Evolutionary conservation across 2,888 invertebrate genomes (phyloP), one percentile per base, ranked within the genome.

Genomic region (Zonitis immaculata): DNA sequence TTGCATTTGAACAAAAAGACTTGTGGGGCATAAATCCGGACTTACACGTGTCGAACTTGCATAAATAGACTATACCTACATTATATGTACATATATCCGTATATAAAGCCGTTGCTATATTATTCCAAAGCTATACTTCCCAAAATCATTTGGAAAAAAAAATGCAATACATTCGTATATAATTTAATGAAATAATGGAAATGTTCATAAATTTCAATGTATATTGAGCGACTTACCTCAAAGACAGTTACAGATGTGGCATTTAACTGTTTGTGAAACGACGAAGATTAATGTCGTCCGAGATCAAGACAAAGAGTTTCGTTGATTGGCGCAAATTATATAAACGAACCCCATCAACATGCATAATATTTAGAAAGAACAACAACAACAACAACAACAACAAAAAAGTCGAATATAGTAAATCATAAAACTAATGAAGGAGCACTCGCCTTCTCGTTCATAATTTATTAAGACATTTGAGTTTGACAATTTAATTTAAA

Each of bases 281-380:
- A 65, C 69, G n/a, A 70, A 73, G 73, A 73, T 69, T 65, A 65
- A 75, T 73, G 62, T 65, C 58, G 57, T 62, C 56, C 60, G 57
- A 61, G 55, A 60, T 60, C 65, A 74, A 73, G 75, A 75, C 69
- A 65, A 68, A 75, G 66, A 59, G 69, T 62, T 66, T 65, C 53
- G 65, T 61, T 74, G 74, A 75, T 75, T 75, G 75, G 71, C 69
- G 67, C 70, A 71, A 75, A 75, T 75, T 75, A 73, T 66, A 69
- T 71, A 69, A 73, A 72, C 68, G 67, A 67, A 66, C 60, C 57
- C 58, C 59, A 66, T 66, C 69, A 67, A 65, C 68, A 61, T 63
- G 54, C 54, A 42, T 51, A 48, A 28, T 45, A 47, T 11, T 9
- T 20, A 52, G 22, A 18, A 47, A 16, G 7, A 18, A 1, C 2